phyloP scores from a whole-genome alignment of 2,888 invertebrate species.

The Sisyra terminalis region DNA sequence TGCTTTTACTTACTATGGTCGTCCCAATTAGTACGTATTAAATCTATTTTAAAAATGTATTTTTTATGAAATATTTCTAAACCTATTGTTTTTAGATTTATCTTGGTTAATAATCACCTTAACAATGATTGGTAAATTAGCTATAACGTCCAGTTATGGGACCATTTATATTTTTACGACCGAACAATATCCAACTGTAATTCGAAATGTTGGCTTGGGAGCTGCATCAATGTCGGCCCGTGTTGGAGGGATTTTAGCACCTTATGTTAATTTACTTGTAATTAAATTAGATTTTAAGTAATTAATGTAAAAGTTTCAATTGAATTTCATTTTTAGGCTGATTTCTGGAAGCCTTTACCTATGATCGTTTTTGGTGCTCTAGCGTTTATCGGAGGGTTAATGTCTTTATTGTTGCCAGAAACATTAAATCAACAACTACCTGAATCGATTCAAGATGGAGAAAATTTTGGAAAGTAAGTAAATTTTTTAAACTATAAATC shows the following conservation, averaged over 20 bases:
- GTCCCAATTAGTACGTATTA: conserved; percentile 34
- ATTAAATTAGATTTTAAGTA: conserved; percentile 11
- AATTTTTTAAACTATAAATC: not conserved
- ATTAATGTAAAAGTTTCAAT: too few species aligned
- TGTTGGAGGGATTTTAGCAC: conserved; percentile 43
- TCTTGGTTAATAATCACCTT: conserved; percentile 37
- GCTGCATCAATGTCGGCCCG: conserved; percentile 44
- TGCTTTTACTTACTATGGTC: conserved; percentile 37
- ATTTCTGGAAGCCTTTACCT: conserved; percentile 39
- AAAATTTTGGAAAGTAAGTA: conserved; percentile 39
- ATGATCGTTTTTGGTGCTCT: conserved; percentile 39
- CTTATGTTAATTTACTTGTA: conserved; percentile 39
- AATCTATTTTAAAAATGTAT: not conserved
- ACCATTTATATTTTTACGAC: conserved; percentile 57
- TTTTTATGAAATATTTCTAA: conserved; percentile 2
- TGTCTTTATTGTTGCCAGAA: conserved; percentile 44
- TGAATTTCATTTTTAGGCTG: conserved; percentile 24
- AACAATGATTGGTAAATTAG: conserved; percentile 55
- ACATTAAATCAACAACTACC: conserved; percentile 46
- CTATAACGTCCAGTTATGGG: conserved; percentile 57
- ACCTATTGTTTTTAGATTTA: conserved; percentile 25
- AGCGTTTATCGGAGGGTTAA: conserved; percentile 35
- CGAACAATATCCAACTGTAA: conserved; percentile 59
- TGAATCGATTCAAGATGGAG: conserved; percentile 47
- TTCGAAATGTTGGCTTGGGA: conserved; percentile 45